These are phyloP conservation scores for Percopsis omiscomaycus DNA, from an alignment of 2,797 vertebrate genomes.

Conservation along the genomic window DNA sequence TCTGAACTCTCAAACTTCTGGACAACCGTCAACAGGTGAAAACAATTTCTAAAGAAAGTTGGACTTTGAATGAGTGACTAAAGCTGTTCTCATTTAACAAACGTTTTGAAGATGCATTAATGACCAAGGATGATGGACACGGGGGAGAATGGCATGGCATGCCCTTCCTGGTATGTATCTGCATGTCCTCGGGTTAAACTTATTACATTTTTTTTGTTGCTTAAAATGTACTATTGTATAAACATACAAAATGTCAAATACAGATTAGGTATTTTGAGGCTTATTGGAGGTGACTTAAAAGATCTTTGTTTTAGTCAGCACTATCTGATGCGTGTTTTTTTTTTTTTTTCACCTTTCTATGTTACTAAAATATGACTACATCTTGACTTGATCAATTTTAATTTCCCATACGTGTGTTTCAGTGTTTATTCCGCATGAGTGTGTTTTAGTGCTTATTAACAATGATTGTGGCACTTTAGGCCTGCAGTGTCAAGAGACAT, in stretches of 20 bases:
- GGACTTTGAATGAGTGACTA: slow-evolving; percentile 16
- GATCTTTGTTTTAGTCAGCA: no score
- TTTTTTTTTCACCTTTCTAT: neutral
- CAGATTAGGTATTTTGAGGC: no score
- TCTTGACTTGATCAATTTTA: no score
- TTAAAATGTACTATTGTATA: neutral
- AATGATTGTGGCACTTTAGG: slow-evolving; percentile 47
- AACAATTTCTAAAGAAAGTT: neutral
- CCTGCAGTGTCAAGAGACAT: slow-evolving; percentile 51
- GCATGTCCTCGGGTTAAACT: neutral
- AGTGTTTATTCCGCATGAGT: neutral
- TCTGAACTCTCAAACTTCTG: slow-evolving; percentile 22
- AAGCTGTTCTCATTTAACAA: slow-evolving; percentile 12
- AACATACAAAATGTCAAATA: no score
- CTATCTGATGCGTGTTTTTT: no score
- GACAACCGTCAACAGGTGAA: slow-evolving; percentile 6
- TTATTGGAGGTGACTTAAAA: no score
- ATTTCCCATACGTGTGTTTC: neutral
- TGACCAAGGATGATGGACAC: slow-evolving; percentile 71
- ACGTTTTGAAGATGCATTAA: slow-evolving; percentile 62
- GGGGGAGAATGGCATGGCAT: slow-evolving; percentile 66
- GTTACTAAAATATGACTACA: neutral
- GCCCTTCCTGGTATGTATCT: slow-evolving; percentile 75
- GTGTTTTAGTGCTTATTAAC: neutral
- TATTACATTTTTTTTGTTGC: neutral